phyloP scores from a whole-genome alignment of 2,797 vertebrate genomes.

The Petrocephalus sullivani region DNA sequence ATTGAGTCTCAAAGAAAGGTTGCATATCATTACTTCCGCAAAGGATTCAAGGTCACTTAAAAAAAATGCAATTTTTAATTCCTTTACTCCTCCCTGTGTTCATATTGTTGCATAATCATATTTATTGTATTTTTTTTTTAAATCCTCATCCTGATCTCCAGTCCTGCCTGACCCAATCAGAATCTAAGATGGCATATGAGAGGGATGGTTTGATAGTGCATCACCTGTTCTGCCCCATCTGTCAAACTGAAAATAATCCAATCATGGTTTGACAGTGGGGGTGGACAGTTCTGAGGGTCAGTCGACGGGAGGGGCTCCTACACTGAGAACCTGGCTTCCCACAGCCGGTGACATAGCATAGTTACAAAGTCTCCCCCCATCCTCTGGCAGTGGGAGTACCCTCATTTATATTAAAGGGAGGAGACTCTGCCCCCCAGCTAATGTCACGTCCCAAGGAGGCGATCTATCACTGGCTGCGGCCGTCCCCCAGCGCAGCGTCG shows the following conservation, averaged over 20 bases:
- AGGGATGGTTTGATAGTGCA: background rate
- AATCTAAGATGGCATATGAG: background rate
- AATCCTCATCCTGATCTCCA: background rate
- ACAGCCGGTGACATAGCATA: background rate
- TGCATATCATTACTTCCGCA: background rate
- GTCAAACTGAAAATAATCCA: background rate
- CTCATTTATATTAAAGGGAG: conserved; percentile 19
- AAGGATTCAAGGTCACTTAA: background rate
- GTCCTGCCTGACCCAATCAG: background rate
- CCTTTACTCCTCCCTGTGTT: background rate
- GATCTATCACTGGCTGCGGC: background rate
- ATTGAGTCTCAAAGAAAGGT: background rate
- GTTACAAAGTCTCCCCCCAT: background rate
- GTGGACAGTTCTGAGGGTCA: background rate
- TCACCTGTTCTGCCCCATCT: background rate
- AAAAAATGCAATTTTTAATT: background rate
- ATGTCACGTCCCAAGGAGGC: background rate
- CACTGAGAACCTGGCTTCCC: background rate
- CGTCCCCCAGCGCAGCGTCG: background rate
- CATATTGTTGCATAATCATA: background rate
- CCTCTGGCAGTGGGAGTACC: background rate
- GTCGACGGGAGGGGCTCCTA: background rate
- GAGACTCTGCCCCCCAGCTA: conserved; percentile 1
- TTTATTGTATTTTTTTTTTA: background rate
- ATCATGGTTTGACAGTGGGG: background rate